Evolutionary conservation across 1,140 invertebrate species (phyloP), one percentile per base, ranked within the genome.

Genomic region (Drosophila kurseongensis): DNA sequence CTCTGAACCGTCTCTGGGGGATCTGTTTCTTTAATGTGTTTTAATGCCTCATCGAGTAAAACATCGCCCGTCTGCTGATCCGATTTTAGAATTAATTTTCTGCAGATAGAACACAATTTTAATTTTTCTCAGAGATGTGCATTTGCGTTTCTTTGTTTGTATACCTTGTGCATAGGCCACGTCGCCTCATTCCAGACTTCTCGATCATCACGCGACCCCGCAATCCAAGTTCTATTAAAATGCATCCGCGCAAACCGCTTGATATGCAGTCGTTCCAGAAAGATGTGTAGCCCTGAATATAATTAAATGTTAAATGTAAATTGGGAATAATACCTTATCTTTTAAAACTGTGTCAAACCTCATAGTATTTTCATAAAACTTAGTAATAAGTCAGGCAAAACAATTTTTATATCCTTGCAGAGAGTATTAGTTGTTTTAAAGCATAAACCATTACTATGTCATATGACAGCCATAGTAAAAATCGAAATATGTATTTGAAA

Each of bases 261-360:
- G 98, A 99, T 95, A 99, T 99, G 93, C 98, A 99, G 93, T 99
- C 99, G 94, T 99, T 99, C 99, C 99, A 99, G 94, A 99, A 99
- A 42, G 99, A 99, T 90, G 99, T 99, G 93, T 99, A 99, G 69
- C 99, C 99, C 98, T 99, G 12, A 45, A 40, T 2, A 27, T 0
- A 47, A 23, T 29, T 8, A 40, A n/a, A 18, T 32, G 12, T 18
- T 23, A 2, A 2, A 38, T 50, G 2, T 32, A 10, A 0, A 36
- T 23, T 23, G 18, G 8, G n/a, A 2, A 3, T 36, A 9, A 8
- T 9, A 40, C 0, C 10, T 5, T n/a, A 32, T 16, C 14, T 51
- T 55, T 0, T 10, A 14, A 10, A 55, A 27, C 36, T 14, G 10
- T 23, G 7, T 23, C 2, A 10, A 18, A 10, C 38, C 18, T 4